A percentile compares a stretch with the other conserved stretches of the same genome.
Conservation (phyloP, 92 coral and sea anemone species). For the Parazoanthus darwini region DNA sequence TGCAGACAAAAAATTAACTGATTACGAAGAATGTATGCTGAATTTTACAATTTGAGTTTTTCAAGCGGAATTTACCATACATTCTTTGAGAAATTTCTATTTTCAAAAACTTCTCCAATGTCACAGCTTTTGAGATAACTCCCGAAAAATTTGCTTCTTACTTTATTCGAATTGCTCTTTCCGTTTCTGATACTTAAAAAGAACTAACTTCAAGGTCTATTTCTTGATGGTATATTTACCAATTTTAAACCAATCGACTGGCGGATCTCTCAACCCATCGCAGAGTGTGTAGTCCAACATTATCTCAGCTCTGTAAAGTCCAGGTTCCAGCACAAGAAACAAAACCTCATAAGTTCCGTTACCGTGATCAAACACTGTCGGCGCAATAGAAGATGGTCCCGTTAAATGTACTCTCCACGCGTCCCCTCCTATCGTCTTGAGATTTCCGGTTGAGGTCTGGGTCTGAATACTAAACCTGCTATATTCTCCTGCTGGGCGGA, state of each 20-base stretch:
- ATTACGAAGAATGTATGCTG: too few species aligned
- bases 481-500: constrained; percentile 74
- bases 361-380: constrained; percentile 69
- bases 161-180: too few species aligned
- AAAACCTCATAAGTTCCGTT: constrained; percentile 83
- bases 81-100: too few species aligned
- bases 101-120: too few species aligned
- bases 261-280: constrained; percentile 79
- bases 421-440: constrained; percentile 74
- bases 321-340: constrained; percentile 81
- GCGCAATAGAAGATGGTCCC: constrained; percentile 80
- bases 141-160: too few species aligned
- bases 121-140: too few species aligned
- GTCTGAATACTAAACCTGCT: constrained; percentile 82
- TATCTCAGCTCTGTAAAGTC: constrained; percentile 60
- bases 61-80: too few species aligned
- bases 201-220: too few species aligned
- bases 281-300: constrained; percentile 80
- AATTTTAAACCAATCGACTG: constrained; percentile 74
- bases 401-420: constrained; percentile 74
- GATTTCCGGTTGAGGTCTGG: constrained; percentile 62
- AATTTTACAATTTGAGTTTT: too few species aligned
- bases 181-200: too few species aligned
- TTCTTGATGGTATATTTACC: constrained; percentile 43
- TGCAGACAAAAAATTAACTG: too few species aligned